phyloP scores from a whole-genome alignment of 2,113 vertebrate species.

The Ursus arctos region DNA sequence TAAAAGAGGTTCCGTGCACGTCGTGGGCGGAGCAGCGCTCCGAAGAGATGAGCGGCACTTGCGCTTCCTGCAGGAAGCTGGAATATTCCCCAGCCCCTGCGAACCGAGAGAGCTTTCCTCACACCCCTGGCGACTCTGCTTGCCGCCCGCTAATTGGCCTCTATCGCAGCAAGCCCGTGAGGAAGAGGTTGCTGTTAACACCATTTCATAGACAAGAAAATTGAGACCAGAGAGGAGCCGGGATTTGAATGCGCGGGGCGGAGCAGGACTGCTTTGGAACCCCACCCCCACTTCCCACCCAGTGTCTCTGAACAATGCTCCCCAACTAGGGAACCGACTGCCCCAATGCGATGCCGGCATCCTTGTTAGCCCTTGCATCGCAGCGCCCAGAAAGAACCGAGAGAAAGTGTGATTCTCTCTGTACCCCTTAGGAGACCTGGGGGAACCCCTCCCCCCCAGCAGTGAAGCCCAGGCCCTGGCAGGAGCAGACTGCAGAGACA shows the following conservation, averaged over 20 bases:
- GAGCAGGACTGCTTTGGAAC: not conserved
- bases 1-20: slow-evolving; percentile 74
- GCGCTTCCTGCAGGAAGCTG: slow-evolving; percentile 84
- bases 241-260: not conserved
- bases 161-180: not conserved
- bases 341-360: fast-evolving
- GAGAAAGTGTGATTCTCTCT: not conserved
- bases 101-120: not conserved
- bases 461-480: not conserved
- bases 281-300: not conserved
- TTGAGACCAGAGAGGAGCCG: not conserved
- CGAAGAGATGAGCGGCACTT: slow-evolving; percentile 75
- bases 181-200: not conserved
- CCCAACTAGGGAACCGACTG: not conserved
- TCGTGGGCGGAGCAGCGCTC: slow-evolving; percentile 68
- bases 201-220: not conserved
- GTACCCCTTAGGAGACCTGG: not conserved
- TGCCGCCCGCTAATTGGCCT: not conserved
- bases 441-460: not conserved
- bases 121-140: not conserved
- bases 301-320: not conserved
- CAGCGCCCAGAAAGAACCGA: not conserved
- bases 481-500: not conserved
- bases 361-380: not conserved
- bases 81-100: slow-evolving; percentile 81